Conservation (phyloP, 23 tunicate species). For the Styela plicata region DNA sequence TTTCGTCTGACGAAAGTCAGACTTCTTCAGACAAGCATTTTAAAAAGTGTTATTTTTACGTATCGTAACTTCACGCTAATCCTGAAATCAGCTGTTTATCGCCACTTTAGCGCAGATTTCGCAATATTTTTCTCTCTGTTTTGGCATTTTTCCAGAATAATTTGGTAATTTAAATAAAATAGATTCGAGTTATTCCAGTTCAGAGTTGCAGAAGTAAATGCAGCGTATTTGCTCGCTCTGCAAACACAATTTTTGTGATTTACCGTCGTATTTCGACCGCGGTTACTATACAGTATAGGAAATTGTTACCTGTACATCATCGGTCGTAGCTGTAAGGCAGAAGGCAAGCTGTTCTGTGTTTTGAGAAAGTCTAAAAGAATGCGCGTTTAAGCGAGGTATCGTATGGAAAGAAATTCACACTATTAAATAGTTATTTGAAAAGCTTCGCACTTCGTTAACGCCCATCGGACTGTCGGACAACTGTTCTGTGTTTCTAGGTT, state of each 20-base stretch:
- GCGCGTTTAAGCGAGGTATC: neutral
- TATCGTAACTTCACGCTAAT: neutral
- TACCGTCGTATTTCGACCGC: too few species aligned
- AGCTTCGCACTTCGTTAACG: neutral
- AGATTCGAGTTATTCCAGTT: neutral
- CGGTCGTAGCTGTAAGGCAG: too few species aligned
- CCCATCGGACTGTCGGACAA: too few species aligned
- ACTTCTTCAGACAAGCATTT: too few species aligned
- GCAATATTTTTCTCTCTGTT: neutral
- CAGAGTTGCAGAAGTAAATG: neutral
- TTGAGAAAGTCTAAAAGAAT: neutral
- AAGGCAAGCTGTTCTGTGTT: too few species aligned
- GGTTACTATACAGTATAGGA: neutral
- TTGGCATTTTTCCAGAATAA: neutral
- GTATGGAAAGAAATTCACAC: neutral
- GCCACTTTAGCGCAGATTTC: neutral
- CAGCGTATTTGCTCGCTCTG: neutral
- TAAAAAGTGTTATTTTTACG: too few species aligned
- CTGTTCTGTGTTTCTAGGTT: too few species aligned
- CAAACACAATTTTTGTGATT: too few species aligned
- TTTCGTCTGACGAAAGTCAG: too few species aligned
- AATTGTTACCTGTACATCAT: too few species aligned
- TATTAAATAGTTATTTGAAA: neutral
- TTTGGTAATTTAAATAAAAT: neutral
- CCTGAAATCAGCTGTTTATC: neutral